These are phyloP conservation scores for Anhinga anhinga DNA, from an alignment of 2,113 vertebrate genomes.

Conservation along the genomic window DNA sequence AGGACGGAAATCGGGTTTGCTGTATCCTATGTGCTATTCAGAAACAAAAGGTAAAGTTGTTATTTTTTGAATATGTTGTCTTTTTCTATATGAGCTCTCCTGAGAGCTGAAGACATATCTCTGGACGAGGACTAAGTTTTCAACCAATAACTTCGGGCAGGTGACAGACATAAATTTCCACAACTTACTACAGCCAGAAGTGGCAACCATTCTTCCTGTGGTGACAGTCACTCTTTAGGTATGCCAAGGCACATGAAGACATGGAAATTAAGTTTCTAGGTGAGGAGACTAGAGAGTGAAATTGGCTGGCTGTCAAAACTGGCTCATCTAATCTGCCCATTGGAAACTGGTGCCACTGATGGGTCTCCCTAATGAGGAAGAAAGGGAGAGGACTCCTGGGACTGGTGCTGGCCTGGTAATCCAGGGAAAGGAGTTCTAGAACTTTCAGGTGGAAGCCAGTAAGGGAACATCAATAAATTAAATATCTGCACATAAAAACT, in stretches of 20 bases:
- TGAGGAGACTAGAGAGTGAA: background rate
- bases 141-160: background rate
- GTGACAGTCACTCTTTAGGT: background rate
- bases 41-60: background rate
- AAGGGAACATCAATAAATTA: background rate
- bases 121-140: background rate
- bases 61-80: background rate
- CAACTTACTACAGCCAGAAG: background rate
- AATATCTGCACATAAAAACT: background rate
- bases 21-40: background rate
- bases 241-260: background rate
- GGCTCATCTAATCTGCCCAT: background rate
- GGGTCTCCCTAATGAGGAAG: background rate
- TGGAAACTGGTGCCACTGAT: background rate
- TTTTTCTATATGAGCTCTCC: background rate
- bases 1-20: background rate
- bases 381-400: background rate
- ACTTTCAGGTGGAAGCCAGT: background rate
- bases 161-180: background rate
- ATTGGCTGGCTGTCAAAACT: background rate
- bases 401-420: background rate
- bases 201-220: background rate
- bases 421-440: background rate
- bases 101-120: background rate
- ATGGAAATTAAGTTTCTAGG: background rate